Evolutionary conservation across 2,888 invertebrate genomes (phyloP).

Genomic region (Drosophila buzzatii): DNA sequence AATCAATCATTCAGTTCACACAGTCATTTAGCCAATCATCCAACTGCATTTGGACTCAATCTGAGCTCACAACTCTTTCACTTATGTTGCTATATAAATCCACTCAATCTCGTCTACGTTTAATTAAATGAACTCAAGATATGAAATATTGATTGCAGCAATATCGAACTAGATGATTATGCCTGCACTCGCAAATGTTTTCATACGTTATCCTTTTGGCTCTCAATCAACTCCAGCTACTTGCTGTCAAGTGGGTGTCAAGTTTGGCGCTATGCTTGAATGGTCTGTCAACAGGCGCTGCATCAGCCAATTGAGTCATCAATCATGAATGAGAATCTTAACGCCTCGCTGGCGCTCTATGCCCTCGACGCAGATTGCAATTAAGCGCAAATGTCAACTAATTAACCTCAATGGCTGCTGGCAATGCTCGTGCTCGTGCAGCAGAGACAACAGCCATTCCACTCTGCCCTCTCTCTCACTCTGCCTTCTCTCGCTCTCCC

Average conservation of each 20-base stretch:
- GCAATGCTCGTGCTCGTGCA: conserved; percentile 18
- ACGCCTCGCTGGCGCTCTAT: conserved; percentile 61
- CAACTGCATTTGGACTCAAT: no score
- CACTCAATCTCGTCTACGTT: not conserved
- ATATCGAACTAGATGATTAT: not conserved
- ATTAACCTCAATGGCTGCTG: conserved; percentile 74
- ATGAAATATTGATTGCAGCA: not conserved
- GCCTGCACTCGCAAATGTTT: not conserved
- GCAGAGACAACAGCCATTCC: not conserved
- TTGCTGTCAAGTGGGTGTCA: conserved; percentile 67
- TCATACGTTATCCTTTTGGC: not conserved
- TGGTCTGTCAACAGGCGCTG: conserved; percentile 41
- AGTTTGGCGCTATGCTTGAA: conserved; percentile 69
- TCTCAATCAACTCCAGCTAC: conserved; percentile 3
- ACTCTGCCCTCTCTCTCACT: not conserved
- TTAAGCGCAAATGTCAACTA: conserved; percentile 84
- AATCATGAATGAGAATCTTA: conserved; percentile 71
- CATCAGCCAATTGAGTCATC: conserved; percentile 51
- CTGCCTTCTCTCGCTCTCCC: not conserved
- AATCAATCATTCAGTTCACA: no score
- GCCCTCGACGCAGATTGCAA: conserved; percentile 65
- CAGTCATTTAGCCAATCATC: no score
- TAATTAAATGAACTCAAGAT: no score
- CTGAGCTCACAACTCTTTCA: no score
- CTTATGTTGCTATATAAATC: not conserved